These are phyloP conservation scores for Pseudotriccus pelzelni DNA, from an alignment of 2,797 vertebrate species.

Conservation along the genomic window DNA sequence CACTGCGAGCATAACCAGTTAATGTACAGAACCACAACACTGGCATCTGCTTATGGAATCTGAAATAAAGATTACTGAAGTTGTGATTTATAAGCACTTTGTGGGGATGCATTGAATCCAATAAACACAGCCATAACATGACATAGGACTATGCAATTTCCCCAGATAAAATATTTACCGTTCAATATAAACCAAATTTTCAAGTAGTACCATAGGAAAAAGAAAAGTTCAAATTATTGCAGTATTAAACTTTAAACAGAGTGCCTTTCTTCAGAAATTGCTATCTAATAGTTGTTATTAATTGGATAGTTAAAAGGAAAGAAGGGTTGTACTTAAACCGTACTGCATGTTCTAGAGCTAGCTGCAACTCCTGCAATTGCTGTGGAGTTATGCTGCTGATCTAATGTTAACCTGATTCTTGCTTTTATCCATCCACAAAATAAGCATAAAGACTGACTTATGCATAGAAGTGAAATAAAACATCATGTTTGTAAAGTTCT, in stretches of 20 bases:
- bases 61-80: conserved; percentile 59
- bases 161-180: background rate
- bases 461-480: background rate
- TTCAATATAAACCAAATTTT: background rate
- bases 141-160: background rate
- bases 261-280: background rate
- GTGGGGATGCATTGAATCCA: conserved; percentile 5
- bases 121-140: conserved; percentile 28
- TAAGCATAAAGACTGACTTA: background rate
- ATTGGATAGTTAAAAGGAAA: conserved; percentile 1
- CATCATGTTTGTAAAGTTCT: background rate
- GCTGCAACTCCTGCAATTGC: background rate
- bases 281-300: background rate
- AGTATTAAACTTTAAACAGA: background rate
- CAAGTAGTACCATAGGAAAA: background rate
- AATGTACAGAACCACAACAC: conserved; percentile 64
- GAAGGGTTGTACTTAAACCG: background rate
- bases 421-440: background rate
- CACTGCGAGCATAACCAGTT: conserved; percentile 50
- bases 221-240: background rate
- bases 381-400: background rate
- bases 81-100: conserved; percentile 52
- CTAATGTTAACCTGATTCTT: background rate
- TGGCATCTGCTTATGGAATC: conserved; percentile 56
- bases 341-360: background rate